Conservation (phyloP, 2,888 invertebrate species). For the Pachliopta kotzebuea region DNA sequence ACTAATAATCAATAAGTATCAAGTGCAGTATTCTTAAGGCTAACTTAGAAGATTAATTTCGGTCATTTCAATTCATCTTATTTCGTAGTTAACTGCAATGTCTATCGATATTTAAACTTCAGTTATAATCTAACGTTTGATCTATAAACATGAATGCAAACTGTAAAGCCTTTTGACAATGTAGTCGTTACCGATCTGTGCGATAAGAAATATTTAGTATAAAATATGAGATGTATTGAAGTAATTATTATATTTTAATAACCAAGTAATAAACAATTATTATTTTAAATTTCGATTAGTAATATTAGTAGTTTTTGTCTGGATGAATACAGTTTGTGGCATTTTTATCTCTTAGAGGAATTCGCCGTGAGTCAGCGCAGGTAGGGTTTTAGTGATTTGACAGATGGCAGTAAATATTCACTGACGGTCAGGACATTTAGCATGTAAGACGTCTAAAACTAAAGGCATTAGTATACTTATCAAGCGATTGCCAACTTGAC, state of each 20-base stretch:
- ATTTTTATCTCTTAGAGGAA: conserved; percentile 1
- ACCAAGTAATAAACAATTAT: background rate
- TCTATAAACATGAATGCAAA: too few relatives aligned
- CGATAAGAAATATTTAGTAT: background rate
- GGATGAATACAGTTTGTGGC: background rate
- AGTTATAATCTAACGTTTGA: too few relatives aligned
- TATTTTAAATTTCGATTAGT: background rate
- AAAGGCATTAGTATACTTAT: background rate
- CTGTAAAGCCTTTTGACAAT: too few relatives aligned
- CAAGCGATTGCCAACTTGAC: background rate
- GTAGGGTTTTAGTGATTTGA: background rate
- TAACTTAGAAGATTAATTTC: background rate
- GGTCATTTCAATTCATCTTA: background rate
- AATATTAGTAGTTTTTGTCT: background rate
- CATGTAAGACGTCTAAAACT: background rate
- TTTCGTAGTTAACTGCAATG: background rate
- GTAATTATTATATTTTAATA: background rate
- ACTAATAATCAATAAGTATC: background rate
- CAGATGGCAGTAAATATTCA: conserved; percentile 2
- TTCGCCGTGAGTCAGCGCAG: background rate
- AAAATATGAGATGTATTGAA: background rate
- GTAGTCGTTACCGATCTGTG: background rate
- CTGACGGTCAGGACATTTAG: background rate
- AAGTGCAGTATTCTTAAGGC: background rate
- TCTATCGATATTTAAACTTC: background rate